These are phyloP conservation scores for Anguilla megastoma DNA, from an alignment of 2,797 vertebrate genomes.

Conservation along the genomic window DNA sequence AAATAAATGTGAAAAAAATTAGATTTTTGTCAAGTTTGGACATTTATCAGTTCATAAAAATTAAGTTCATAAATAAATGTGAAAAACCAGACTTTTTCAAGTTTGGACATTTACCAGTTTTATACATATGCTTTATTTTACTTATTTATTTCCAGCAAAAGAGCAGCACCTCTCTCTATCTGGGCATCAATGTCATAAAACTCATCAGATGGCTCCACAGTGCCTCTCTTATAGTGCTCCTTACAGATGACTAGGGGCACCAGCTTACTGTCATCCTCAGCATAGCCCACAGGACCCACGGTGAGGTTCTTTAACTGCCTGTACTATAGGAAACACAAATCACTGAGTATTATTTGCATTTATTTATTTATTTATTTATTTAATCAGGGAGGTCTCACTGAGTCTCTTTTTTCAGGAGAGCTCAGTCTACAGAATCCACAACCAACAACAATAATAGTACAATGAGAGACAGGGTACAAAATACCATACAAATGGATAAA, in stretches of 20 bases:
- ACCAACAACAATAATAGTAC: too few relatives aligned
- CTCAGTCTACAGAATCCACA: too few relatives aligned
- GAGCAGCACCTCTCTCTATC: conserved; percentile 78
- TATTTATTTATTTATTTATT: neutral
- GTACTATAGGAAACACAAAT: conserved; percentile 59
- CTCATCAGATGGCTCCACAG: conserved; percentile 70
- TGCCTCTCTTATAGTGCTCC: conserved; percentile 77
- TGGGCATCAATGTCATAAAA: conserved; percentile 78
- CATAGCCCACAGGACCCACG: conserved; percentile 82
- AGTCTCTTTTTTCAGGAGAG: too few relatives aligned
- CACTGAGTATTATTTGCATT: neutral
- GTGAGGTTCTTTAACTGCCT: conserved; percentile 78
- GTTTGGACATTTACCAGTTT: too few relatives aligned
- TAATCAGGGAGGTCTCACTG: too few relatives aligned
- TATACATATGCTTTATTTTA: neutral
- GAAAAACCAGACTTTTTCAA: neutral
- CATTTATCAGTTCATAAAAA: neutral
- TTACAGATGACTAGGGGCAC: conserved; percentile 84
- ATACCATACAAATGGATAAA: too few relatives aligned
- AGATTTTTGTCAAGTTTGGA: neutral
- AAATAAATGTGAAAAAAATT: neutral
- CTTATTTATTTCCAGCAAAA: neutral
- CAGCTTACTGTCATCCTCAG: conserved; percentile 66
- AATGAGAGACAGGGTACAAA: too few relatives aligned
- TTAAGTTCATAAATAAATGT: neutral